These are phyloP conservation scores for Alentia gelatinosa DNA, from an alignment of 2,888 invertebrate genomes.

Conservation along the genomic window DNA sequence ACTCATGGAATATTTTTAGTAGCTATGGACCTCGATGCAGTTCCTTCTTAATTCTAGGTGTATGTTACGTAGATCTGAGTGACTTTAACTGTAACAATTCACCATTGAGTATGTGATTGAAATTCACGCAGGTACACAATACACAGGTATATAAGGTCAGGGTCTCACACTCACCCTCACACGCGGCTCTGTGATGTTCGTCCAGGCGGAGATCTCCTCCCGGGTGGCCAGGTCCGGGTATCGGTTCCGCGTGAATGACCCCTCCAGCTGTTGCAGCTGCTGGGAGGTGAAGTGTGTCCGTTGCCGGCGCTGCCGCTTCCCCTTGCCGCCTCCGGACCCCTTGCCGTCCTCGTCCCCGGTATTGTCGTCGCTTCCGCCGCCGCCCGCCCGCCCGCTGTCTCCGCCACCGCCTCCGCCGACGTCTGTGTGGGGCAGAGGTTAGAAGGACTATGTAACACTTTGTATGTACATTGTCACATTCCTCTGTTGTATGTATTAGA, in stretches of 20 bases:
- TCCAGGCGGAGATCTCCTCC: slow-evolving; percentile 99
- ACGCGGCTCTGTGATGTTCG: slow-evolving; percentile 98
- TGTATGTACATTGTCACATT: background rate
- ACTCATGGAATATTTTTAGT: too few relatives aligned
- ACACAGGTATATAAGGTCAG: background rate
- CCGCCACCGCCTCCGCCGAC: background rate
- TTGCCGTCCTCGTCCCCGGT: background rate
- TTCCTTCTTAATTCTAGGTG: too few relatives aligned
- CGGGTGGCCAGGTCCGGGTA: slow-evolving; percentile 99
- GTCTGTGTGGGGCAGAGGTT: background rate
- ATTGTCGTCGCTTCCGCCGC: slow-evolving; percentile 42
- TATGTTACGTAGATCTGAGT: too few relatives aligned
- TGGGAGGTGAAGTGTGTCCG: slow-evolving; percentile 99
- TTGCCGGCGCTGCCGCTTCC: slow-evolving; percentile 88
- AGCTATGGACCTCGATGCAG: too few relatives aligned
- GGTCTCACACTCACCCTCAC: slow-evolving; percentile 91
- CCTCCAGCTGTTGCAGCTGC: slow-evolving; percentile 95
- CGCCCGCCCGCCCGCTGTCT: background rate
- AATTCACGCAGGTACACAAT: too few relatives aligned
- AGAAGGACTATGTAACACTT: background rate
- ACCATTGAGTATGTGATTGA: too few relatives aligned
- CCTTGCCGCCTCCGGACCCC: slow-evolving; percentile 73
- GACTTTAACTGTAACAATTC: too few relatives aligned
- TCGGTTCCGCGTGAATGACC: slow-evolving; percentile 97
- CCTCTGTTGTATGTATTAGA: background rate